These are phyloP conservation scores for Elegia similella DNA, from an alignment of 2,888 invertebrate genomes.

Conservation along the genomic window DNA sequence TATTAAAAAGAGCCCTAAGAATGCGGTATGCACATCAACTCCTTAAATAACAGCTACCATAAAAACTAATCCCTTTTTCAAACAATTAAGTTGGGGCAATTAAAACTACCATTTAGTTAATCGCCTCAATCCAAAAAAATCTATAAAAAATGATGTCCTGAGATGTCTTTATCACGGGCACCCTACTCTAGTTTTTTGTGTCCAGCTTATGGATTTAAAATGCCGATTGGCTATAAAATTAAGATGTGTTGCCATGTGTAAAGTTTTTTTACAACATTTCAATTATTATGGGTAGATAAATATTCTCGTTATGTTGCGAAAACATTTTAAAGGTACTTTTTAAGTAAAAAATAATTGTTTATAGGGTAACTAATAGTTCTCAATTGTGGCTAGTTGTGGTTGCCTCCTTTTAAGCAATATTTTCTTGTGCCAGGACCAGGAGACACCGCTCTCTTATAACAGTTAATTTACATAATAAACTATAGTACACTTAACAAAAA, in stretches of 20 bases:
- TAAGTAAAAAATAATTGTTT: no score
- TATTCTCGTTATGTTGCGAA: no score
- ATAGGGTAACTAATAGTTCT: no score
- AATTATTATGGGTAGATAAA: no score
- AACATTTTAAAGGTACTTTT: no score
- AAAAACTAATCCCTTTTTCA: slow-evolving; percentile 43
- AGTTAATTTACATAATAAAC: no score
- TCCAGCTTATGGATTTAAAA: slow-evolving; percentile 30
- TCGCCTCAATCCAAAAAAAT: slow-evolving; percentile 47
- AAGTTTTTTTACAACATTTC: neutral
- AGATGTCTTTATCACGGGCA: slow-evolving; percentile 43
- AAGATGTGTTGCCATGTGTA: slow-evolving; percentile 22
- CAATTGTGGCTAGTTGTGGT: no score
- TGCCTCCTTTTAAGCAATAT: no score
- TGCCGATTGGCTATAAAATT: slow-evolving; percentile 25
- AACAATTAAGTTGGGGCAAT: slow-evolving; percentile 60
- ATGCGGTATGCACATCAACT: slow-evolving; percentile 7
- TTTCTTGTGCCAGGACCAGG: no score
- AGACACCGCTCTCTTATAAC: no score
- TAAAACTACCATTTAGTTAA: slow-evolving; percentile 61
- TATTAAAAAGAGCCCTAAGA: slow-evolving; percentile 2
- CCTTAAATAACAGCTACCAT: slow-evolving; percentile 29
- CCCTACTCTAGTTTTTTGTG: slow-evolving; percentile 39
- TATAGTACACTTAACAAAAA: no score
- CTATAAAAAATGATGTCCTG: slow-evolving; percentile 40